A percentile compares a stretch with the other conserved stretches of the same genome.
Evolutionary conservation across 2,113 vertebrate genomes (phyloP).

Genomic region (Typhlomys cinereus): DNA sequence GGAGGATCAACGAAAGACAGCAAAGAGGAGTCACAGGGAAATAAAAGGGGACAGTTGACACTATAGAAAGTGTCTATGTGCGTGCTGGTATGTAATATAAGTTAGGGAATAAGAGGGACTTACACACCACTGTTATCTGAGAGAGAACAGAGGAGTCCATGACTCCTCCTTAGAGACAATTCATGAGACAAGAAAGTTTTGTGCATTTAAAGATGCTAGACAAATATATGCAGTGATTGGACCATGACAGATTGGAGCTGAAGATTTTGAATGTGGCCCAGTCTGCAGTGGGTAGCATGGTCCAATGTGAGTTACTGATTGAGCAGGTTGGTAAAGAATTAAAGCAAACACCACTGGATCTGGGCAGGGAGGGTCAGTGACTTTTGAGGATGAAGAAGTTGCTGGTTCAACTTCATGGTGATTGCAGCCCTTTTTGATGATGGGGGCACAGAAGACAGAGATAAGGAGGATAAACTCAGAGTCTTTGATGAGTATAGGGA

Average conservation of each 20-base stretch:
- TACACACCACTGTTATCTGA: background rate
- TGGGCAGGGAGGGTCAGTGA: background rate
- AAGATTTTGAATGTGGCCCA: background rate
- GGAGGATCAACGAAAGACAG: background rate
- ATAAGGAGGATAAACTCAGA: background rate
- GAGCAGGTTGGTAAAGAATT: background rate
- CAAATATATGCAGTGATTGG: background rate
- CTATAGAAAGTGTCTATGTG: background rate
- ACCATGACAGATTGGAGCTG: background rate
- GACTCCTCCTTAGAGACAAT: background rate
- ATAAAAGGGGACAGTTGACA: background rate
- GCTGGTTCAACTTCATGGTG: background rate
- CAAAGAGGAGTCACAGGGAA: background rate
- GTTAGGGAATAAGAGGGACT: background rate
- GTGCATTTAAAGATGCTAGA: background rate
- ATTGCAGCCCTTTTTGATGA: background rate
- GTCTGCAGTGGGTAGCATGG: background rate
- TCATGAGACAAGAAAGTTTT: background rate
- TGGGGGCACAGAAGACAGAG: background rate
- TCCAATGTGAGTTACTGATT: background rate
- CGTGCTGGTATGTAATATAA: too few relatives aligned
- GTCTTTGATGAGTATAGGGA: background rate
- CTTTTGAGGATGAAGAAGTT: background rate
- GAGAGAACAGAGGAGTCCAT: background rate
- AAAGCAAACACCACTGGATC: background rate